Evolutionary conservation across 2,113 vertebrate species (phyloP), one percentile per base, ranked within the genome.

Genomic region (Alligator mississippiensis): DNA sequence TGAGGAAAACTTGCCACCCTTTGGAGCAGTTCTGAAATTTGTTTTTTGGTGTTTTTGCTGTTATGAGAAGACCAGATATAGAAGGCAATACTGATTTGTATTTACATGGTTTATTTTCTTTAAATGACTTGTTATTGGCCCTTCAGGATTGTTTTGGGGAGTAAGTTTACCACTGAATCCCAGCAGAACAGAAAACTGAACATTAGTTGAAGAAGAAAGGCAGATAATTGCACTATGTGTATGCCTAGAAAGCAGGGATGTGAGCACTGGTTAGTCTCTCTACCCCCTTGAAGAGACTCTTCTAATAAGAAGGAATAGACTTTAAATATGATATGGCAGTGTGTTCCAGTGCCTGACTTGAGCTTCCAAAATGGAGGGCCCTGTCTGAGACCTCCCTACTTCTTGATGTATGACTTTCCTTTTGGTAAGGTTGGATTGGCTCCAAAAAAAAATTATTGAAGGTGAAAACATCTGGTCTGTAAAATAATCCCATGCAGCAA

Each of bases 71-170:
- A 61, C 57, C 21, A 30, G 28, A 28, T 8, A 72, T 9, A 17
- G 9, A 14, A 34, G 19, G 62, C 15, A 63, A 47, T 0, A 0
- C 28, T 2, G 1, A 28, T 57, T 6, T 13, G n/a, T 1, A 0
- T 15, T 3, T 22, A 47, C 47, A 54, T 13, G 4, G 10, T n/a
- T 61, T 66, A 30, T 72, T n/a, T 60, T 72, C 0, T 28, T 80
- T 57, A 0, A 1, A 13, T 54, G n/a, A 38, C 5, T 76, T 12
- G 0, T 64, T 84, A 3, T 24, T 60, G 47, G 9, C 38, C 70
- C 10, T 3, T 2, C 21, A 54, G 60, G 55, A 30, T 60, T 18
- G 17, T 66, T 14, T 28, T 16, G 27, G 61, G 14, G 63, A 28
- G 15, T 34, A 28, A 11, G 0, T 85, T 64, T 82, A 64, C 81